Evolutionary conservation across 2,888 invertebrate species (phyloP).

Genomic region (Chrysomela aeneicollis): DNA sequence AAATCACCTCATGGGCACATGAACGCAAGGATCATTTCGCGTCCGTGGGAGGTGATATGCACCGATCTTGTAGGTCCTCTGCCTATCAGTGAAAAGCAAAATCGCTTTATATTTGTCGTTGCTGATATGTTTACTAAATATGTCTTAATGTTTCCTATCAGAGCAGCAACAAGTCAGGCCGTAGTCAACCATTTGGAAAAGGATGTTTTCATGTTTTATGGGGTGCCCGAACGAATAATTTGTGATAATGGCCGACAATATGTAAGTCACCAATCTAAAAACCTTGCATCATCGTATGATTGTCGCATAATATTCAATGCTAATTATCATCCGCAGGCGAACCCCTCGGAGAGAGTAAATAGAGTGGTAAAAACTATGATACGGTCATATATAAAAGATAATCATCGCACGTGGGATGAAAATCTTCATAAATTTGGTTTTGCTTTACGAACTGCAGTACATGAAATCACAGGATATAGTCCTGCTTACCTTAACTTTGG

Average conservation of each 20-base stretch:
- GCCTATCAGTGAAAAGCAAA: slow-evolving; percentile 13
- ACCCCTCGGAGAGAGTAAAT: slow-evolving; percentile 50
- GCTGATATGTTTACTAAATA: background rate
- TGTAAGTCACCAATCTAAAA: background rate
- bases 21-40: slow-evolving; percentile 10
- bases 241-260: slow-evolving; percentile 38
- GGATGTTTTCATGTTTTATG: slow-evolving; percentile 34
- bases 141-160: slow-evolving; percentile 14
- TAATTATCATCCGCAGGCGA: slow-evolving; percentile 48
- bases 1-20: slow-evolving; percentile 25
- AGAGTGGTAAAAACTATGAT: slow-evolving; percentile 47
- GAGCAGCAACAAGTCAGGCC: slow-evolving; percentile 12
- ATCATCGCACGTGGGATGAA: slow-evolving; percentile 42
- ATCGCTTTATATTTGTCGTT: slow-evolving; percentile 20
- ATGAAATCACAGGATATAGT: slow-evolving; percentile 43
- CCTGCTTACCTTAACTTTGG: slow-evolving; percentile 37
- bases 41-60: slow-evolving; percentile 26
- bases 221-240: slow-evolving; percentile 35
- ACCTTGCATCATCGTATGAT: slow-evolving; percentile 28
- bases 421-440: slow-evolving; percentile 42
- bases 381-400: background rate
- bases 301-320: slow-evolving; percentile 43
- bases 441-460: slow-evolving; percentile 23
- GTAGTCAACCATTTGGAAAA: slow-evolving; percentile 17
- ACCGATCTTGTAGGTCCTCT: slow-evolving; percentile 32